Base-by-base conservation (phyloP, 2,888 invertebrate genomes). In the Dione juno region DNA sequence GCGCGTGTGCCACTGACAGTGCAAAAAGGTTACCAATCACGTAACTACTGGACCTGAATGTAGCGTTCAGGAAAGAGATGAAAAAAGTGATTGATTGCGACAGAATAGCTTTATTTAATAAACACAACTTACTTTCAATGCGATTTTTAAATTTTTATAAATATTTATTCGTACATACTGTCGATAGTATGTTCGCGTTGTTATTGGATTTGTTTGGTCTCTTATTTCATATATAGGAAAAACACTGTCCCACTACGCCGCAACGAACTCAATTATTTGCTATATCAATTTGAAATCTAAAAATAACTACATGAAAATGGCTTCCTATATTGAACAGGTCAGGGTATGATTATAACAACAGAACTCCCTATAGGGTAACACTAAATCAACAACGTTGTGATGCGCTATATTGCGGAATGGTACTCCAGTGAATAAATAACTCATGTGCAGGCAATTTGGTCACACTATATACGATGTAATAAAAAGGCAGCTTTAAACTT, bases 71-170 rank as follows among this genome's bases (percentile, higher is more conserved):
- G 19, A 50, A 35, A 61, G 11, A 61, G 28, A 28, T 45, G 64
- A 52, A 50, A 64, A 64, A 64, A 50, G 52, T 64, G 52, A 64
- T 64, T 50, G 52, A 64, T 64, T 50, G 37, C 10, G 52, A 13
- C 48, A 52, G 50, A 45, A 40, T 16, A 37, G 50, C 16, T 52
- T 52, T 19, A 52, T 19, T 6, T 40, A 16, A 52, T 21, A 40
- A 40, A 64, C 19, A 13, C 16, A 28, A 43, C 43, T 43, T 35
- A 28, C 37, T 64, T 50, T 37, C 11, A 3, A 28, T 28, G 3
- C 28, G 2, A 28, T 3, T 28, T 28, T 28, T 28, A n/a, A n/a
- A n/a, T n/a, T n/a, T n/a, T n/a, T n/a, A n/a, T n/a, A n/a, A n/a
- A n/a, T n/a, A n/a, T n/a, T n/a, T n/a, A n/a, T n/a, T n/a, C n/a